A percentile compares a stretch with the other conserved stretches of the same genome.
Conservation (phyloP, 2,888 invertebrate species). For the Dicroscelio sp. region DNA sequence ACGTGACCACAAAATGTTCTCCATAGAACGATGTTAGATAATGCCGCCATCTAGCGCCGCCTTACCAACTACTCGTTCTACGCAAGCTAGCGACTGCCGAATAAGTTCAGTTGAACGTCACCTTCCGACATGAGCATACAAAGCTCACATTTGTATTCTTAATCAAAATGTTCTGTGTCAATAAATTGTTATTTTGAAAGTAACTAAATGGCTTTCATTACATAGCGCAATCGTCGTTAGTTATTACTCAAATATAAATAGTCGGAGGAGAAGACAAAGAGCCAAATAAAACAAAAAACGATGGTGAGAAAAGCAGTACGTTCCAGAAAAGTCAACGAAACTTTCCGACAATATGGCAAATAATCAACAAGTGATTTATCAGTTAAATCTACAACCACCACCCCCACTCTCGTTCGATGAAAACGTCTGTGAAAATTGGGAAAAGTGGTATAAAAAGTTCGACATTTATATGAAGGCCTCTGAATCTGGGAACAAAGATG, state of each 20-base stretch:
- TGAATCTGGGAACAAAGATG: neutral
- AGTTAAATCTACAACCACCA: constrained; percentile 63
- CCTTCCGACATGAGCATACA: too few species aligned
- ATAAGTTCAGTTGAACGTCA: too few species aligned
- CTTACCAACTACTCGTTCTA: too few species aligned
- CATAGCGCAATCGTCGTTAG: neutral
- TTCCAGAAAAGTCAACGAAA: neutral
- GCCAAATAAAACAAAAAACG: neutral
- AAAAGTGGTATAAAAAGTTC: constrained; percentile 82
- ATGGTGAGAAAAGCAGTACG: neutral
- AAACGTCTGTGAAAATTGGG: constrained; percentile 81
- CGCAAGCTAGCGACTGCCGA: too few species aligned
- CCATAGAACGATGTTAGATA: too few species aligned
- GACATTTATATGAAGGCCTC: constrained; percentile 81
- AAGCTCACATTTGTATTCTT: too few species aligned
- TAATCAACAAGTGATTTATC: neutral
- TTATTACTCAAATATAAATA: too few species aligned
- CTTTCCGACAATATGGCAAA: neutral
- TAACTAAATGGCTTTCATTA: neutral
- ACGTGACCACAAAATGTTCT: too few species aligned
- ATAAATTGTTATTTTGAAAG: neutral
- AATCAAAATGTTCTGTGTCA: too few species aligned
- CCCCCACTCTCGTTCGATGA: constrained; percentile 56
- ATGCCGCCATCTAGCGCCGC: too few species aligned
- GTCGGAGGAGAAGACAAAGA: neutral